A percentile compares a stretch with the other conserved stretches of the same genome.
These are phyloP conservation scores for Podilymbus podiceps DNA, from an alignment of 2,113 vertebrate genomes.

Conservation along the genomic window DNA sequence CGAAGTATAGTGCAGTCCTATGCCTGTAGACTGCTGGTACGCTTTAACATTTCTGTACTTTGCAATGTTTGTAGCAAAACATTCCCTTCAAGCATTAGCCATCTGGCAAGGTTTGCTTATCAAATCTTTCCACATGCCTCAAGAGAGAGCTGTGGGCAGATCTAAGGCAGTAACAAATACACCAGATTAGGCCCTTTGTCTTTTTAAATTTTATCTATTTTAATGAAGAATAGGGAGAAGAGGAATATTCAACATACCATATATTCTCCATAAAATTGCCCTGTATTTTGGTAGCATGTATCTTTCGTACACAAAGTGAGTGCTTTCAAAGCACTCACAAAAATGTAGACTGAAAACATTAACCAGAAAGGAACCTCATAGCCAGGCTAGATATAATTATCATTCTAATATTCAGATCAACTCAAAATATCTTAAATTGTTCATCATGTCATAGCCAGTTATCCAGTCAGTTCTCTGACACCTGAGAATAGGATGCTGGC, in stretches of 20 bases:
- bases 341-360: neutral
- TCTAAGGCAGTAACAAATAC: slow-evolving; percentile 11
- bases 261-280: neutral
- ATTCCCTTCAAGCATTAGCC: neutral
- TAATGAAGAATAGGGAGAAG: neutral
- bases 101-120: slow-evolving; percentile 42
- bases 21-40: neutral
- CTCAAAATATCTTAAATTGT: neutral
- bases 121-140: neutral
- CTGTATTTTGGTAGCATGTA: neutral
- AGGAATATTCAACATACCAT: neutral
- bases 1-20: neutral
- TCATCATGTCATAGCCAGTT: neutral
- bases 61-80: neutral
- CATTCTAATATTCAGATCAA: neutral
- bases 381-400: neutral
- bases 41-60: neutral
- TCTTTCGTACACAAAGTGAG: neutral
- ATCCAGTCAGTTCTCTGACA: neutral
- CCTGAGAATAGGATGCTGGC: neutral
- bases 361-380: neutral
- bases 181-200: neutral
- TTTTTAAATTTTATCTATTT: neutral
- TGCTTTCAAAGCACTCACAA: neutral
- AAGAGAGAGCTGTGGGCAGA: slow-evolving; percentile 37